Evolutionary conservation across 1,140 invertebrate species (phyloP).

Genomic region (Hyles vespertilio): DNA sequence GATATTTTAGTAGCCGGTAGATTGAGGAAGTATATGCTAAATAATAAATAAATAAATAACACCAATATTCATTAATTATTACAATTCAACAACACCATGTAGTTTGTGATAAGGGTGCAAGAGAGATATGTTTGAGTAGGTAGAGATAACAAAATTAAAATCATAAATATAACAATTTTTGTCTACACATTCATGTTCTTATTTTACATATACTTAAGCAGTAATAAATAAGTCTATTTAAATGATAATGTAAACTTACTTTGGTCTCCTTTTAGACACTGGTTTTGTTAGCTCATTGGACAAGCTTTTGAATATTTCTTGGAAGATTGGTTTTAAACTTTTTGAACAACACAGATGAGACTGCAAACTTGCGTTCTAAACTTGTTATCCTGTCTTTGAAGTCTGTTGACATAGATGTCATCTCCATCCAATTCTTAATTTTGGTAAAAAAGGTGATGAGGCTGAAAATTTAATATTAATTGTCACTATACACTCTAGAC

Average conservation of each 20-base stretch:
- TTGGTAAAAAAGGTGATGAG: conserved; percentile 97
- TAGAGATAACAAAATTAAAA: too few relatives aligned
- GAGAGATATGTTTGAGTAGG: too few relatives aligned
- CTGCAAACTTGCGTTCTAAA: conserved; percentile 94
- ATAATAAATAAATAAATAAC: too few relatives aligned
- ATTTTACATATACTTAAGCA: too few relatives aligned
- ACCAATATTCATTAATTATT: too few relatives aligned
- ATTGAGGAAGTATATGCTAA: too few relatives aligned
- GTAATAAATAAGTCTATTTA: not conserved
- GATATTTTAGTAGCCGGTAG: too few relatives aligned
- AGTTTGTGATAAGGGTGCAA: too few relatives aligned
- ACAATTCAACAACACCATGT: too few relatives aligned
- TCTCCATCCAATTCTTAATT: conserved; percentile 96
- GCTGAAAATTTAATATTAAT: conserved; percentile 29
- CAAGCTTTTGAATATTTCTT: conserved; percentile 85
- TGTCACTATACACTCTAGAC: not conserved
- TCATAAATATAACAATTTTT: too few relatives aligned
- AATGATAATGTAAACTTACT: conserved; percentile 48
- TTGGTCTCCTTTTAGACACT: conserved; percentile 82
- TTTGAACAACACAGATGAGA: conserved; percentile 95
- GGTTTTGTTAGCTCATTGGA: conserved; percentile 77
- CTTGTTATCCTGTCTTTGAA: conserved; percentile 91
- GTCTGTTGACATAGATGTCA: conserved; percentile 91
- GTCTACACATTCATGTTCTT: too few relatives aligned
- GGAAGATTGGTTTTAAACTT: conserved; percentile 95